Evolutionary conservation across 2,797 vertebrate genomes (phyloP).

Genomic region (Sebastes ruberrimus): DNA sequence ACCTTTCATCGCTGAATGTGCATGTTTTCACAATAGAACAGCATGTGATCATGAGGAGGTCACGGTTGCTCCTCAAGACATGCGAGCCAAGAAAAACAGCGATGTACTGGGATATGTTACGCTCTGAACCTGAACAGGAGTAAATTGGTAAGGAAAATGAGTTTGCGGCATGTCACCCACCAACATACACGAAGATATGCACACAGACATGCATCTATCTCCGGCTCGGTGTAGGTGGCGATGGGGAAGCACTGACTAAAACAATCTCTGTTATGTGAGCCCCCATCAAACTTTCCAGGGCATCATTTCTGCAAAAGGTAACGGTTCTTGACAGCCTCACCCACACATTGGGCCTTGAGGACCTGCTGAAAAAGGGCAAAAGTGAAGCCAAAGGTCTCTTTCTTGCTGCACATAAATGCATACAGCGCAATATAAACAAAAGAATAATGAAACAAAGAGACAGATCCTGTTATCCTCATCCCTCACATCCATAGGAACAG

Average conservation of each 20-base stretch:
- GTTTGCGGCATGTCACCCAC: slow-evolving; percentile 7
- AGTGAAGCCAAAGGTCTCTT: slow-evolving; percentile 22
- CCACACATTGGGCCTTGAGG: slow-evolving; percentile 54
- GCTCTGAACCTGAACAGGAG: slow-evolving; percentile 1
- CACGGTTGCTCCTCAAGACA: background rate
- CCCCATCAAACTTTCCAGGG: slow-evolving; percentile 67
- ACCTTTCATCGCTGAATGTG: background rate
- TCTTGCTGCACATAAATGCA: slow-evolving; percentile 20
- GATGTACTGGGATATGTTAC: background rate
- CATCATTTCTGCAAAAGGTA: slow-evolving; percentile 58
- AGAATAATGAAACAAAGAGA: slow-evolving; percentile 16
- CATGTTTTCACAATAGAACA: background rate
- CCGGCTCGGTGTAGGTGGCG: slow-evolving; percentile 15
- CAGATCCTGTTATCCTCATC: background rate
- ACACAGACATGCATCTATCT: slow-evolving; percentile 23
- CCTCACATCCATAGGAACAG: slow-evolving; percentile 14
- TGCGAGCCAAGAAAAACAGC: background rate
- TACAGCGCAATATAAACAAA: slow-evolving; percentile 1
- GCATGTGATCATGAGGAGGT: background rate
- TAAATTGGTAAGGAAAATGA: background rate
- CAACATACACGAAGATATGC: background rate
- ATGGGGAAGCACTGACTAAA: slow-evolving; percentile 36
- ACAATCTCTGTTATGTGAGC: slow-evolving; percentile 54
- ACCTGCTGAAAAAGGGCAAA: slow-evolving; percentile 38
- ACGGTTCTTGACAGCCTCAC: slow-evolving; percentile 59